Base-by-base conservation (phyloP, 1,140 invertebrate genomes). In the Drosophila nigrodunni region DNA sequence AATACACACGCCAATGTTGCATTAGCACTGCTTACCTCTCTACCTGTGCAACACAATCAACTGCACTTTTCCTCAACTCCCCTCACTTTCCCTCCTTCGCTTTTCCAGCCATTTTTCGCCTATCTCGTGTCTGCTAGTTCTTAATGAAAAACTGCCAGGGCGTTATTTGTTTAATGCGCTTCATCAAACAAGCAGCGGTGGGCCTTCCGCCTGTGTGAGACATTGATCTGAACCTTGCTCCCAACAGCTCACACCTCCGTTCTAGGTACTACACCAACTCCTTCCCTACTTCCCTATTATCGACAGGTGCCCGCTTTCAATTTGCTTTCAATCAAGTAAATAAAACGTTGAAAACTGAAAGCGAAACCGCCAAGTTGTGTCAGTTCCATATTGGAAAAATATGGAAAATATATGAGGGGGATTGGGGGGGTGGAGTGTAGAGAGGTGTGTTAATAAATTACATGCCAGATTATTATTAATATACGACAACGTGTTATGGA, bases 111-210 rank as follows among this genome's bases (percentile, higher is more conserved):
- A 5, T 30, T 30, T 18, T 54, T 44, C n/a, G 7, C 35, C 49
- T 25, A 25, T 50, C 49, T 30, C 21, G 25, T 71, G 64, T 35
- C 62, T 58, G 43, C 15, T 8, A 37, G 72, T 85, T 77, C 80
- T 85, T 86, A 80, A 85, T 85, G 74, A 85, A 86, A 85, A 78
- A 86, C 78, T 74, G 78, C 68, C 74, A 58, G 82, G 64, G 67
- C 70, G 78, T 85, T 80, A 85, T 85, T 85, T 80, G 74, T 86
- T 86, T 80, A 85, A 80, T 85, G 81, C 77, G 74, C 70, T 74
- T 52, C 69, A 85, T 85, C 81, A 85, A 85, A 74, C 46, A 71
- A 64, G 60, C 65, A 44, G 64, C 49, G 64, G 39, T 72, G 41
- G 21, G 37, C 61, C 39, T 55, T 54, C 55, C 59, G 47, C 46